Conservation (phyloP, 2,113 vertebrate genomes). For the Mystacornis crossleyi region DNA sequence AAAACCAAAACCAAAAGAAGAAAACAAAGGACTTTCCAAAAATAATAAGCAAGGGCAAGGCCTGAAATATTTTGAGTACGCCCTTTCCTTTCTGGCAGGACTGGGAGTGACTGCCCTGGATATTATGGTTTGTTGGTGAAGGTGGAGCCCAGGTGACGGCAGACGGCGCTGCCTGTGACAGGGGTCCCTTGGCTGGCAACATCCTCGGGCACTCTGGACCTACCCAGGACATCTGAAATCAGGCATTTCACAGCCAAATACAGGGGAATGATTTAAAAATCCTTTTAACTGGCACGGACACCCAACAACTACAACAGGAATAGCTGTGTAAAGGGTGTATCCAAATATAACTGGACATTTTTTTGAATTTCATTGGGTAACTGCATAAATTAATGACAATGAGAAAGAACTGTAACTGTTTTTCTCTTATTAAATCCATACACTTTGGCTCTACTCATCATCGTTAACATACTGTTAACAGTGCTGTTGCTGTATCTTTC, state of each 20-base stretch:
- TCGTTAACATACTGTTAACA: conserved; percentile 31
- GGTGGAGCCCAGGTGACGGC: not conserved
- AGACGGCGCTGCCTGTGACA: not conserved
- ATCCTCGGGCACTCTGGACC: not conserved
- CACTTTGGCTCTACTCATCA: conserved; percentile 12
- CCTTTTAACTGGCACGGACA: not conserved
- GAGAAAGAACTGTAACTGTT: not conserved
- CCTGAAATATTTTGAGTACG: conserved; percentile 24
- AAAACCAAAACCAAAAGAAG: not conserved
- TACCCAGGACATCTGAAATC: not conserved
- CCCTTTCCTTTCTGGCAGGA: conserved; percentile 59
- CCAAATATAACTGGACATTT: not conserved
- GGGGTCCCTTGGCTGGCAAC: not conserved
- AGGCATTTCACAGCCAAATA: not conserved
- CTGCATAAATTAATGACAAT: not conserved
- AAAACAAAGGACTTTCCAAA: conserved; percentile 10
- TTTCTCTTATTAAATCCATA: conserved; percentile 33
- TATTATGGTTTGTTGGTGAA: not conserved
- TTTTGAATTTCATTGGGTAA: not conserved
- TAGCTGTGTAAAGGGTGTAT: not conserved
- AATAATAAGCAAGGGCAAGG: conserved; percentile 37
- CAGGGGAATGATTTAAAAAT: not conserved
- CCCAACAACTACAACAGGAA: not conserved
- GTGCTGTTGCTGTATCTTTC: not conserved
- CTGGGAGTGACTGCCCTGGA: not conserved